Evolutionary conservation across 2,797 vertebrate genomes (phyloP), one percentile per base, ranked within the genome.

Genomic region (Pterois miles): DNA sequence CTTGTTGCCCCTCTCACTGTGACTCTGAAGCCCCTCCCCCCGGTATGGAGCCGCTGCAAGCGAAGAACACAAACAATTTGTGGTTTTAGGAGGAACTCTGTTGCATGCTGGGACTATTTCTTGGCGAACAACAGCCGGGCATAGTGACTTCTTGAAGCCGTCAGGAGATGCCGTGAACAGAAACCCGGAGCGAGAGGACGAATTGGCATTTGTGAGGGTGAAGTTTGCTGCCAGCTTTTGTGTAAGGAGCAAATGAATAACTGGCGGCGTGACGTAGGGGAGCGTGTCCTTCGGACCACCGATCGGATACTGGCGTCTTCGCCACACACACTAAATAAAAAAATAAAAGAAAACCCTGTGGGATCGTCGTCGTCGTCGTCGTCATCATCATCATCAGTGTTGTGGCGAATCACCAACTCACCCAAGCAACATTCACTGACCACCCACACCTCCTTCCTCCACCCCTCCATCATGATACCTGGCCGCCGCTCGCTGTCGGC

Each of bases 281-380:
- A 83, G 78, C 68, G 74, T 82, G 89, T 70, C 84, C 70, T 81
- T 71, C 74, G 65, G 73, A 53, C 20, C 46, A 66, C 80, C 85
- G 65, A 71, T 31, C 22, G 25, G 48, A 59, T 1, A 14, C 71
- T 71, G 76, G 72, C 8, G 23, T 65, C 36, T 11, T 31, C 2
- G 29, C 60, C 77, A 65, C 62, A 52, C n/a, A 59, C 80, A 18
- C 4, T 18, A 83, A 80, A 76, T 23, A 54, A 77, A 54, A 54
- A 65, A 58, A 34, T 18, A 65, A 64, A 70, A 79, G 48, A 59
- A 78, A 85, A 77, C 73, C 60, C 68, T 25, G 46, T 76, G 34
- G 53, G 40, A 23, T 11, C 40, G 34, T 74, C 52, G 46, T 81
- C 65, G n/a, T 58, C 33, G 20, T 53, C 33, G 3, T 68, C 23